Evolutionary conservation across 1,140 invertebrate genomes (phyloP), one percentile per base, ranked within the genome.

Genomic region (Aphaenogaster ashmeadi): DNA sequence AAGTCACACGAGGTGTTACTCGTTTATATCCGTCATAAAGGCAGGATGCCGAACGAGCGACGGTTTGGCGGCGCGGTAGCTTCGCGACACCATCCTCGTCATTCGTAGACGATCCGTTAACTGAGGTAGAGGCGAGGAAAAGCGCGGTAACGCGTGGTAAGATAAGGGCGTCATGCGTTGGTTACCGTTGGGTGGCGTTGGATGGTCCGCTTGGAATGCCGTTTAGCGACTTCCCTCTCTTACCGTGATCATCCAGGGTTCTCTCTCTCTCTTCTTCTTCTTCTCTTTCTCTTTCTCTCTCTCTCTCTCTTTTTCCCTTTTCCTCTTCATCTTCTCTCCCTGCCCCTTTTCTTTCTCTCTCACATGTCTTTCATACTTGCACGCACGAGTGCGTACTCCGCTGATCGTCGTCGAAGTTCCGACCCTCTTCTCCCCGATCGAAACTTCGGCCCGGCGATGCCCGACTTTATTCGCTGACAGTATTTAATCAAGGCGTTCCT

Each of bases 111-210:
- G 89, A 88, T 86, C 90, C 90, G 90, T 91, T 91, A 91, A 91
- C 80, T 81, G 87, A 91, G 86, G 80, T 86, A 88, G 72, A 89
- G 89, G 81, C 89, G 87, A 87, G 78, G 90, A 86, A 90, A 90
- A 89, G 86, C 88, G 79, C 84, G 84, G 88, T 89, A 90, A 88
- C 80, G 86, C 77, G 78, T 88, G 80, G 84, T 84, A 89, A 92
- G 89, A 94, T 92, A 92, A 93, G 91, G 92, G 92, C 92, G 92
- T 92, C 90, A 92, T 88, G 90, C 93, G 93, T 93, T 94, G 92
- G 94, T 95, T 95, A 95, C 94, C 94, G 94, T 95, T 95, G 94
- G 93, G 93, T 94, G 94, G 94, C 92, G 93, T 92, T 94, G 92
- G 93, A 94, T 94, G 92, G 92, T 89, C 89, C 91, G 93, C 80